A percentile compares a stretch with the other conserved stretches of the same genome.
phyloP scores from a whole-genome alignment of 2,888 invertebrate species.

The Limnephilus auricula region DNA sequence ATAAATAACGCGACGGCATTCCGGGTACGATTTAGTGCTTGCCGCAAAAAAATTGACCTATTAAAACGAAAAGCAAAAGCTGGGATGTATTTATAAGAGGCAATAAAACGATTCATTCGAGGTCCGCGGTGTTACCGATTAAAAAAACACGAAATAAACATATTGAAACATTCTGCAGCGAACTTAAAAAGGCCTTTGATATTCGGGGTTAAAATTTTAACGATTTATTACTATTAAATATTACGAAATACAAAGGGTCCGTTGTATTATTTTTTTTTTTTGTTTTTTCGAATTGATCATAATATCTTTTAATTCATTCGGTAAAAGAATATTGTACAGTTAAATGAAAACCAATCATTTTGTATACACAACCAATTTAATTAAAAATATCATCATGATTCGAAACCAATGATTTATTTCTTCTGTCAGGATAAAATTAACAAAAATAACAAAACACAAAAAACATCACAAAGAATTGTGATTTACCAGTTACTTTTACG shows the following conservation, averaged over 20 bases:
- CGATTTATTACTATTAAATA: neutral
- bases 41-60: constrained; percentile 51
- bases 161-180: neutral
- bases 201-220: neutral
- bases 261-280: neutral
- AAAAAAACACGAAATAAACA: neutral
- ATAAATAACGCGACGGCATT: constrained; percentile 54
- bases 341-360: no score
- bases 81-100: neutral
- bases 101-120: neutral
- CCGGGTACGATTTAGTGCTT: constrained; percentile 47
- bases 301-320: no score
- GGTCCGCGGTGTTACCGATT: neutral
- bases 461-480: no score
- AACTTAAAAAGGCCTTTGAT: neutral
- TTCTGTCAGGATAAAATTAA: no score
- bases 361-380: no score
- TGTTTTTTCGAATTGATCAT: no score
- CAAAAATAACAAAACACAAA: no score
- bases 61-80: constrained; percentile 40
- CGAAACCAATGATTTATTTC: no score
- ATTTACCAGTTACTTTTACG: no score
- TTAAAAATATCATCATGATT: neutral
- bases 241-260: neutral
- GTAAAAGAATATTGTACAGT: no score